phyloP scores from a whole-genome alignment of 1,140 invertebrate species.

The Drosophila watanabei region DNA sequence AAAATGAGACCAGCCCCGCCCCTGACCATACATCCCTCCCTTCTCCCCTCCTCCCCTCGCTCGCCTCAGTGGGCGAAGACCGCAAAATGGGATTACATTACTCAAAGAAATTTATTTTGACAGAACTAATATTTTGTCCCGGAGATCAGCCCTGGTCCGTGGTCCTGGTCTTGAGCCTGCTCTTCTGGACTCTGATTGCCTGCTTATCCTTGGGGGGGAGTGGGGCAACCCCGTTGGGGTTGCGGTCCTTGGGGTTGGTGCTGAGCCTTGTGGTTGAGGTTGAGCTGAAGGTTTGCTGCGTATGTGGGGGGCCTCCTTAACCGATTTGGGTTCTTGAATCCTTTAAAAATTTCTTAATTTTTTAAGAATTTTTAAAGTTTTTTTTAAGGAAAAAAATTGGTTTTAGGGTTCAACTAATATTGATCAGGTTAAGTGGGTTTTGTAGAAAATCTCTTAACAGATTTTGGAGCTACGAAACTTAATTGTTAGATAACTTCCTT shows the following conservation, averaged over 20 bases:
- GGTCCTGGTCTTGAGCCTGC: constrained; percentile 49
- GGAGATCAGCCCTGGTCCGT: constrained; percentile 63
- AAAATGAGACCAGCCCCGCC: constrained; percentile 39
- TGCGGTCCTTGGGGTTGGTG: background rate
- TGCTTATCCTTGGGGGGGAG: background rate
- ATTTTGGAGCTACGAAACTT: background rate
- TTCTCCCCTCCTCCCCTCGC: background rate
- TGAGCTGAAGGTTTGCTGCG: background rate
- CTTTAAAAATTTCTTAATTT: background rate
- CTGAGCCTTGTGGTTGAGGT: constrained; percentile 10
- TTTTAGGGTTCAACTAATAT: background rate
- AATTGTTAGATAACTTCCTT: background rate
- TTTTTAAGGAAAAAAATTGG: background rate
- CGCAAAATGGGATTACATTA: constrained; percentile 85
- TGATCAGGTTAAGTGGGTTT: background rate
- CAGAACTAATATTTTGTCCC: constrained; percentile 85
- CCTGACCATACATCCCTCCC: background rate
- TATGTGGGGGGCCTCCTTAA: background rate
- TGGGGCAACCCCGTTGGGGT: background rate
- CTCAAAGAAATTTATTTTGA: constrained; percentile 85
- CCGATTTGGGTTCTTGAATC: background rate
- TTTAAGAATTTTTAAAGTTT: background rate
- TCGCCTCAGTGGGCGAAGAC: constrained; percentile 69
- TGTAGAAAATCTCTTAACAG: background rate
- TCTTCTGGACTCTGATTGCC: constrained; percentile 50